These are phyloP conservation scores for Parus major DNA, from an alignment of 2,113 vertebrate species.

Conservation along the genomic window DNA sequence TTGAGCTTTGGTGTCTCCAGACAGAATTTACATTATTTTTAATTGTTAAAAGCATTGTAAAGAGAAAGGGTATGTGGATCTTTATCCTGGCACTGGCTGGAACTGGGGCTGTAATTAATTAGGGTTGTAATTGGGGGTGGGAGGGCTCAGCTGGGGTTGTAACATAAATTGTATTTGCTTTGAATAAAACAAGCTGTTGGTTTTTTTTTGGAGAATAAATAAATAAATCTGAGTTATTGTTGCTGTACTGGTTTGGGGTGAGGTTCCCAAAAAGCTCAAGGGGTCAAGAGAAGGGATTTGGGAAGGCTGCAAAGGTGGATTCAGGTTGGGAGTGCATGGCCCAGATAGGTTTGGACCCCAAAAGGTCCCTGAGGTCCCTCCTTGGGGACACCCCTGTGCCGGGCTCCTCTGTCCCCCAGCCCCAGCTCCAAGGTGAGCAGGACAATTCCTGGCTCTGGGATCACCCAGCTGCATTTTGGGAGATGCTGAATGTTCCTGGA, in stretches of 20 bases:
- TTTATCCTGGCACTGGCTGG: not conserved
- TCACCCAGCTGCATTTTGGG: not conserved
- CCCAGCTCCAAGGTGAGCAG: not conserved
- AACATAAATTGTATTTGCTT: slow-evolving; percentile 10
- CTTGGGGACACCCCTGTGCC: not conserved
- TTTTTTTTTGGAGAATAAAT: not conserved
- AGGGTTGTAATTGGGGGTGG: not conserved
- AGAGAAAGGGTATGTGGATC: not conserved
- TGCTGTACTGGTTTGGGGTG: not conserved
- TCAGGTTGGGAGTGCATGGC: accelerated
- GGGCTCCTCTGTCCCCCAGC: not conserved
- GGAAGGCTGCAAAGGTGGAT: not conserved
- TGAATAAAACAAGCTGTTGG: not conserved
- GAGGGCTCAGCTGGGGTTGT: not conserved
- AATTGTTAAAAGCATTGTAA: not conserved
- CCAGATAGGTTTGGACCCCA: not conserved
- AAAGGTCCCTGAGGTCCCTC: not conserved
- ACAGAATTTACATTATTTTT: not conserved
- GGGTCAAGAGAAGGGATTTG: not conserved
- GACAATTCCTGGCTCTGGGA: not conserved
- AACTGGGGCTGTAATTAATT: not conserved
- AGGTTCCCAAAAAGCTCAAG: not conserved
- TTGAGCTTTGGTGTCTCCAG: too few relatives aligned
- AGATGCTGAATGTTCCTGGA: not conserved
- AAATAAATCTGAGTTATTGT: not conserved